Conservation (phyloP, 2,888 invertebrate genomes). For the Anodontia alba region DNA sequence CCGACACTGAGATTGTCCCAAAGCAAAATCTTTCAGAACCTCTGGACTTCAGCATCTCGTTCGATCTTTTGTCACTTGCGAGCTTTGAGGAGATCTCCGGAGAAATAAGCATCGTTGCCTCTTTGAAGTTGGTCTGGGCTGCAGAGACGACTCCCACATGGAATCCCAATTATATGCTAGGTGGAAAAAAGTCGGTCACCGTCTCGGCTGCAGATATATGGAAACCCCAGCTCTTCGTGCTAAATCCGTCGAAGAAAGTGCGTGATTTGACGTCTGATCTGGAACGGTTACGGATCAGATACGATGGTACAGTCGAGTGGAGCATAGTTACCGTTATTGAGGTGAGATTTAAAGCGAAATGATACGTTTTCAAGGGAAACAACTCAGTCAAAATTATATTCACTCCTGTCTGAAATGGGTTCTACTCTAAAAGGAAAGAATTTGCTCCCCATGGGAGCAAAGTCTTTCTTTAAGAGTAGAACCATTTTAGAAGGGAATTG, state of each 20-base stretch:
- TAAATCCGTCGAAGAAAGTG: slow-evolving; percentile 29
- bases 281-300: neutral
- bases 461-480: too few species aligned
- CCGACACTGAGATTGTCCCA: slow-evolving; percentile 16
- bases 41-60: slow-evolving; percentile 12
- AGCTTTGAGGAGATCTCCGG: slow-evolving; percentile 39
- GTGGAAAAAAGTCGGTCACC: slow-evolving; percentile 21
- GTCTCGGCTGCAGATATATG: slow-evolving; percentile 13
- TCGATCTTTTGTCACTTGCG: slow-evolving; percentile 19
- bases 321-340: slow-evolving; percentile 21
- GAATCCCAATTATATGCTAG: slow-evolving; percentile 17
- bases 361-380: neutral
- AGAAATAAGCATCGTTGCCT: slow-evolving; percentile 23
- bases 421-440: too few species aligned
- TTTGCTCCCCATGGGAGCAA: too few species aligned
- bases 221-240: slow-evolving; percentile 21
- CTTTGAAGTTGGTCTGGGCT: slow-evolving; percentile 16
- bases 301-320: slow-evolving; percentile 22
- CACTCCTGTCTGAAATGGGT: too few species aligned
- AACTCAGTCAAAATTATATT: too few species aligned
- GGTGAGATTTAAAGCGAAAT: too few species aligned
- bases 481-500: too few species aligned
- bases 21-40: slow-evolving; percentile 10
- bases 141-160: slow-evolving; percentile 26
- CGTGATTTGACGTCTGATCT: slow-evolving; percentile 17